Base-by-base conservation (phyloP, 2,113 vertebrate genomes). In the Ciconia boyciana region DNA sequence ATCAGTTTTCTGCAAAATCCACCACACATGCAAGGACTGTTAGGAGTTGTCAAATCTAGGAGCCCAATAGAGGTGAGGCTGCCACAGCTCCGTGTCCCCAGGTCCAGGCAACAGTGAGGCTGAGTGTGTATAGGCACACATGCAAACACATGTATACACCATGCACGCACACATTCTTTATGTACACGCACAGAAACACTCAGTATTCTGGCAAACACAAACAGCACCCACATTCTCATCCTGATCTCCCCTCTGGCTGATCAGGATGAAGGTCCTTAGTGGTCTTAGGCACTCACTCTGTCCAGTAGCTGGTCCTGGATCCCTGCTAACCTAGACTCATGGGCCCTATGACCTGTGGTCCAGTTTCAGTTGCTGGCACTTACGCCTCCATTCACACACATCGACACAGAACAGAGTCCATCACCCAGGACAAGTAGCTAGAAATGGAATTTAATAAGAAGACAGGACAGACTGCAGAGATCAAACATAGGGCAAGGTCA, bases 41-140 rank as follows among this genome's bases (percentile, higher is more conserved):
- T 61, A 68, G n/a, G 31, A 49, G 7, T 1, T 81, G 46, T 32
- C 41, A 62, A 29, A 68, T 36, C 17, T 49, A 48, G 54, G 17
- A 61, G 41, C 13, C 39, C 1, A 3, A n/a, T 2, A 32, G 31
- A 48, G 17, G 14, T 0, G 2, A 75, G 39, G 14, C n/a, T 49
- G 31, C 20, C 31, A 16, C 25, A 43, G 34, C 16, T 48, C 28
- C 6, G 2, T 22, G 52, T 66, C 10, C 9, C 24, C 44, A 34
- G 36, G 28, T 74, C 46, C 29, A 13, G 48, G 17, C 17, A 81
- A 20, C 7, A 16, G 52, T 7, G 46, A 54, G 10, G 16, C 44
- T 52, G 28, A 80, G 28, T 25, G 6, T 7, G 28, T 46, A 31
- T 6, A 74, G 34, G 39, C 41, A n/a, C 20, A 28, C 36, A 34